Evolutionary conservation across 2,113 vertebrate genomes (phyloP).

Genomic region (Gyps fulvus): DNA sequence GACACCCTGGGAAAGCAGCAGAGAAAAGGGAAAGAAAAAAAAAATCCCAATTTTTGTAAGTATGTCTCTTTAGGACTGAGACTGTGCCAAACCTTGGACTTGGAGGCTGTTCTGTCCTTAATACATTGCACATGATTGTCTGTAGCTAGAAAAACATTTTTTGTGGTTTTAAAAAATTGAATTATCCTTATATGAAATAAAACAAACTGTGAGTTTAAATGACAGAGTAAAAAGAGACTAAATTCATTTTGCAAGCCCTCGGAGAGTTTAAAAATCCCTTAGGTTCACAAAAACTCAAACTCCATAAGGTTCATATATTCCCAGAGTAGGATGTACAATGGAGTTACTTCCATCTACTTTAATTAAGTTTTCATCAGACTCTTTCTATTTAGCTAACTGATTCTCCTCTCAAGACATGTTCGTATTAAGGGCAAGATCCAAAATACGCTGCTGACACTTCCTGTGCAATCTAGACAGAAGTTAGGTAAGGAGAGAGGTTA

Average conservation of each 20-base stretch:
- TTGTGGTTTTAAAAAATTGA: slow-evolving; percentile 37
- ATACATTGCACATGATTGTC: slow-evolving; percentile 61
- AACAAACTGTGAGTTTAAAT: slow-evolving; percentile 42
- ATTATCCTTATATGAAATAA: slow-evolving; percentile 51
- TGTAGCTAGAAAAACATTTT: slow-evolving; percentile 55
- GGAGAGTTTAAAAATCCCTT: slow-evolving; percentile 40
- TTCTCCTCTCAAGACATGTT: not conserved
- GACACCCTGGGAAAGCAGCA: not conserved
- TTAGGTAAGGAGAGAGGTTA: not conserved
- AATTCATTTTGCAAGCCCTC: slow-evolving; percentile 30
- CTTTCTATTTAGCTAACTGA: not conserved
- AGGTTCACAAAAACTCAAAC: slow-evolving; percentile 18
- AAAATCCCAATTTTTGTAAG: not conserved
- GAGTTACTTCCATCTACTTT: not conserved
- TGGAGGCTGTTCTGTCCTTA: slow-evolving; percentile 45
- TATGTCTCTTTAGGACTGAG: slow-evolving; percentile 35
- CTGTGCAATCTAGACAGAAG: not conserved
- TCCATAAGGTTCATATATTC: not conserved
- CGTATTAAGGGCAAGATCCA: not conserved
- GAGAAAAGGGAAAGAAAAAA: not conserved
- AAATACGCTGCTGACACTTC: not conserved
- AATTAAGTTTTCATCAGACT: slow-evolving; percentile 13
- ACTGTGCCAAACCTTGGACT: slow-evolving; percentile 44
- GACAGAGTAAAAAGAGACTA: slow-evolving; percentile 28
- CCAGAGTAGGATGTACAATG: not conserved